Conservation (phyloP, 1,140 invertebrate genomes). For the Propsilocerus akamusi region DNA sequence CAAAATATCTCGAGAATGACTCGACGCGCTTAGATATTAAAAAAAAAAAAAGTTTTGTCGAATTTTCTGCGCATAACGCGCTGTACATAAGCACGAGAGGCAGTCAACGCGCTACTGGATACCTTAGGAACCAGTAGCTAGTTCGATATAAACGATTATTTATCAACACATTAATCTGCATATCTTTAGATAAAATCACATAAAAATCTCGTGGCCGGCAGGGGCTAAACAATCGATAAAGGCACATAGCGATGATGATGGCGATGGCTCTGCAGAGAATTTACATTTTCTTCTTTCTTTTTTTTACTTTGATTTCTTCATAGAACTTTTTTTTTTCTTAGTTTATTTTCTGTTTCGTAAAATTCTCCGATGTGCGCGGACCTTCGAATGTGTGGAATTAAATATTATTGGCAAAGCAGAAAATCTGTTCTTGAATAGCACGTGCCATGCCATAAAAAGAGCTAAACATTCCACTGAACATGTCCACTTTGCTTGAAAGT, state of each 20-base stretch:
- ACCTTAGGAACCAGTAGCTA: conserved; percentile 2
- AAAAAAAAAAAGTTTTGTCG: background rate
- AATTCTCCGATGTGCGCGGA: too few species aligned
- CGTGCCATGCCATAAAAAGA: conserved; percentile 2
- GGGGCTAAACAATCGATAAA: too few species aligned
- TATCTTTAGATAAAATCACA: conserved; percentile 2
- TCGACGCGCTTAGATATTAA: too few species aligned
- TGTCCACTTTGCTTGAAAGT: background rate
- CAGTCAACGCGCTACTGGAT: too few species aligned
- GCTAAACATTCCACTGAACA: background rate
- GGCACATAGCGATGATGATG: background rate
- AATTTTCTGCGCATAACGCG: background rate
- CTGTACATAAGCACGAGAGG: too few species aligned
- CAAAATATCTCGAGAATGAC: too few species aligned
- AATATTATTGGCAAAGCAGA: too few species aligned
- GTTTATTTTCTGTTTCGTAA: background rate
- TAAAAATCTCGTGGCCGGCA: background rate
- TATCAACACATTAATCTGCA: conserved; percentile 4
- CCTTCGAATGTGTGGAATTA: too few species aligned
- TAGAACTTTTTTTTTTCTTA: background rate
- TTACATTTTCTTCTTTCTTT: background rate
- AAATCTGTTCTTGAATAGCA: too few species aligned
- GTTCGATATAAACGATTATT: background rate
- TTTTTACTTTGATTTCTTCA: background rate
- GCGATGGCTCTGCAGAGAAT: background rate